A percentile compares a stretch with the other conserved stretches of the same genome.
Evolutionary conservation across 2,113 vertebrate species (phyloP).

Genomic region (Grammomys dolichurus): DNA sequence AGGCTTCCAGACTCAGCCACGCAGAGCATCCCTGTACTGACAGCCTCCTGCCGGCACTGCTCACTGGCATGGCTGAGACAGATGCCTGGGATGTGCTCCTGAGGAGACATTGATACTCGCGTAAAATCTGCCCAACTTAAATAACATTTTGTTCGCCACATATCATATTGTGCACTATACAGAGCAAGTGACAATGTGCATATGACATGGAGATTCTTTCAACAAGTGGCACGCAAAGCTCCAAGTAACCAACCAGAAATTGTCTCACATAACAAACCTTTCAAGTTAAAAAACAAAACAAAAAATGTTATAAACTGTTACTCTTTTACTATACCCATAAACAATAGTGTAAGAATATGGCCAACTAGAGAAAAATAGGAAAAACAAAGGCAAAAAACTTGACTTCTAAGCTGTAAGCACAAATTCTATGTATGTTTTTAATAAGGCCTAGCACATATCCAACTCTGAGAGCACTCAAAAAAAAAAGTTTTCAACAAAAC

Average conservation of each 20-base stretch:
- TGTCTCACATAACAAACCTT: not conserved
- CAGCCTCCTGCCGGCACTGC: not conserved
- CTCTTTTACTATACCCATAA: not conserved
- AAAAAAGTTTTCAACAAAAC: not conserved
- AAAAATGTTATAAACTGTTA: not conserved
- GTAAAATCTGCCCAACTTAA: not conserved
- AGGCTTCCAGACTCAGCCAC: slow-evolving; percentile 64
- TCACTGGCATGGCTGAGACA: not conserved
- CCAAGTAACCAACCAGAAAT: not conserved
- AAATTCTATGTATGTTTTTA: not conserved
- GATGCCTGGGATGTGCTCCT: not conserved
- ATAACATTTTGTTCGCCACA: not conserved
- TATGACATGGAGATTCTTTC: not conserved
- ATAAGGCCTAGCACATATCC: not conserved
- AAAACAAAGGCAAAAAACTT: not conserved
- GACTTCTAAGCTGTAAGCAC: not conserved
- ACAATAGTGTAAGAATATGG: not conserved
- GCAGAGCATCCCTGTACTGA: not conserved
- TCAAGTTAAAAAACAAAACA: not conserved
- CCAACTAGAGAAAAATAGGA: not conserved
- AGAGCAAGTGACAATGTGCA: not conserved
- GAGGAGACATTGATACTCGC: not conserved
- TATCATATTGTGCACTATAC: too few species aligned
- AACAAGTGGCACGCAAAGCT: not conserved
- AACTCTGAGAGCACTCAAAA: not conserved